These are phyloP conservation scores for Thumatha senex DNA, from an alignment of 2,888 invertebrate genomes.

Conservation along the genomic window DNA sequence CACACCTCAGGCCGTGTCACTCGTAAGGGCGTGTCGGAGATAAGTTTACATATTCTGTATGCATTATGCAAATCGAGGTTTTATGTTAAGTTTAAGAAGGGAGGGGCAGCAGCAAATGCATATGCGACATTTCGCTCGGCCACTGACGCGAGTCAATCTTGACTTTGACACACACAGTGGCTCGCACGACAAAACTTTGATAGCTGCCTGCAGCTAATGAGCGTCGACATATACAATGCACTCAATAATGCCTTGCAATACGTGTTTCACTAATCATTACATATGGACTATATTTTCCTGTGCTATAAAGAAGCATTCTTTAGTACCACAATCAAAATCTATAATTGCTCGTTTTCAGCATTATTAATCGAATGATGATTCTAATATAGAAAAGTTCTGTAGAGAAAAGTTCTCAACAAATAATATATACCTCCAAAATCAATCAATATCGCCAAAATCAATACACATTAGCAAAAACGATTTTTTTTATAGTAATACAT, in stretches of 20 bases:
- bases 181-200: conserved; percentile 25
- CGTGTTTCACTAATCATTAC: not conserved
- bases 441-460: too few relatives aligned
- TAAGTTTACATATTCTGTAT: conserved; percentile 81
- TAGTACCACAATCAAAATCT: too few relatives aligned
- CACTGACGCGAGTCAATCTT: conserved; percentile 53
- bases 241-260: conserved; percentile 8
- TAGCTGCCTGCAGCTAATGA: conserved; percentile 36
- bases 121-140: conserved; percentile 54
- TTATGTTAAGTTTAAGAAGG: conserved; percentile 72
- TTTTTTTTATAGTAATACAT: not conserved
- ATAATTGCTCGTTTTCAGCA: too few relatives aligned
- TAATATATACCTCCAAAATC: too few relatives aligned
- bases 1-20: conserved; percentile 77
- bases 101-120: conserved; percentile 38
- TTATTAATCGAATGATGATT: too few relatives aligned
- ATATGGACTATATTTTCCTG: not conserved
- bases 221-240: conserved; percentile 22
- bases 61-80: conserved; percentile 82
- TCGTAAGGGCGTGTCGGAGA: conserved; percentile 78
- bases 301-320: not conserved
- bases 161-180: conserved; percentile 43
- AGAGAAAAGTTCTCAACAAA: too few relatives aligned
- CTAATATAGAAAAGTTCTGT: too few relatives aligned
- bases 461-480: too few relatives aligned